A percentile compares a stretch with the other conserved stretches of the same genome.
phyloP scores from a whole-genome alignment of 1,140 invertebrate genomes.

The Rhopalosiphum padi region DNA sequence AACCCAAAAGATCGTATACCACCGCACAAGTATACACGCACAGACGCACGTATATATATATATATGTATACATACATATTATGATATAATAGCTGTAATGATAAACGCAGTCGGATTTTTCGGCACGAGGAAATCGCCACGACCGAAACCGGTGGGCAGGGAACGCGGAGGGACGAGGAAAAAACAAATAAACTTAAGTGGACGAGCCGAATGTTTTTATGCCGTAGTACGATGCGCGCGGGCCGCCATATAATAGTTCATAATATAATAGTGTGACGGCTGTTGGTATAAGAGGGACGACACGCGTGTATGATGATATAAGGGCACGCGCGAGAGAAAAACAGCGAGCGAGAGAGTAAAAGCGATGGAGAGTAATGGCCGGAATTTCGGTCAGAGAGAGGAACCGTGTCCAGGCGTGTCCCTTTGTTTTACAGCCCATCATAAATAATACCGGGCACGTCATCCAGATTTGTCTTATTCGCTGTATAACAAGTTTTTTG shows the following conservation, averaged over 20 bases:
- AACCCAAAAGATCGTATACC: slow-evolving; percentile 21
- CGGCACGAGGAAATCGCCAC: background rate
- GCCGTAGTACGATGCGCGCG: background rate
- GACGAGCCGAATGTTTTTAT: slow-evolving; percentile 20
- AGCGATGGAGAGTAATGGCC: slow-evolving; percentile 23
- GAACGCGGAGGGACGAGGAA: background rate
- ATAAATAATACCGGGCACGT: slow-evolving; percentile 48
- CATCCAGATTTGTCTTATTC: slow-evolving; percentile 53
- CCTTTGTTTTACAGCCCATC: slow-evolving; percentile 52
- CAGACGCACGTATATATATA: too few relatives aligned
- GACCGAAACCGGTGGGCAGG: background rate
- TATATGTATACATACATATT: background rate
- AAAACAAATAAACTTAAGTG: slow-evolving; percentile 52
- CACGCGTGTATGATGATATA: background rate
- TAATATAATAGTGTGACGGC: background rate
- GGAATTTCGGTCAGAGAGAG: slow-evolving; percentile 29
- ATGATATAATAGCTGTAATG: background rate
- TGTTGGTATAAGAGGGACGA: background rate
- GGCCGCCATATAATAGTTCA: background rate
- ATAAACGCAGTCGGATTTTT: slow-evolving; percentile 7
- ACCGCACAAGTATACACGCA: too few relatives aligned
- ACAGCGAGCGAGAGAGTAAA: background rate
- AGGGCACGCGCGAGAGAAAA: too few relatives aligned
- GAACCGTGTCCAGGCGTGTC: slow-evolving; percentile 22
- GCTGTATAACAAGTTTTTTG: slow-evolving; percentile 44